Base-by-base conservation (phyloP, 2,113 vertebrate genomes). In the Anseranas semipalmata region DNA sequence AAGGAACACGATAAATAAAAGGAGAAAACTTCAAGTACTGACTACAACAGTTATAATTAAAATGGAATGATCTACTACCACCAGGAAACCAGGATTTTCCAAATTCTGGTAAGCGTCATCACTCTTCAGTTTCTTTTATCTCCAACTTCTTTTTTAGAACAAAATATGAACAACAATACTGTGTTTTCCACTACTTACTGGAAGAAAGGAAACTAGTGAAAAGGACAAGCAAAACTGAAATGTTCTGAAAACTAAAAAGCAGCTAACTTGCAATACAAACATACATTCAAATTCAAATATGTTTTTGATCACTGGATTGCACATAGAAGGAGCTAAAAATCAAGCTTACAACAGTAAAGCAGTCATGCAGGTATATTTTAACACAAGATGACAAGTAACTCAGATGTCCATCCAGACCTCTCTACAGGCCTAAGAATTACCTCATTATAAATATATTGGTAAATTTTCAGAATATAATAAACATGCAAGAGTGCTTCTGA, bases 281-380 rank as follows among this genome's bases (percentile, higher is more conserved):
- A 68, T 7, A 68, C 27, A 67, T 67, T 63, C 66, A 67, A 39
- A 86, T 70, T 79, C 9, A 90, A 75, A 39, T 60, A 33, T 9
- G 79, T 58, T 53, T 83, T 83, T 5, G 3, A n/a, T 66, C 75
- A 79, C 24, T 56, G 15, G 17, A 68, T 16, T 88, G 33, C 50
- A 85, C 13, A 45, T 22, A 83, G 33, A 55, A 78, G 8, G 18
- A 75, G 25, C n/a, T 33, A 21, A 66, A 72, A 72, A 83, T 35
- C 86, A 86, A 82, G 7, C 4, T 90, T 1, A 2, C 3, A 41
- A 15, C 7, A 83, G 14, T 25, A 71, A 79, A 92, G 62, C 4
- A 5, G 5, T 68, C 33, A 48, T 20, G 32, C 5, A 0, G 0
- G 16, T 66, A 1, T 33, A 65, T 28, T 79, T 55, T 41, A 78